Percentiles rank a stretch among this genome's conserved stretches.
These are phyloP conservation scores for Eira barbara DNA, from an alignment of 2,113 vertebrate genomes.

Conservation along the genomic window DNA sequence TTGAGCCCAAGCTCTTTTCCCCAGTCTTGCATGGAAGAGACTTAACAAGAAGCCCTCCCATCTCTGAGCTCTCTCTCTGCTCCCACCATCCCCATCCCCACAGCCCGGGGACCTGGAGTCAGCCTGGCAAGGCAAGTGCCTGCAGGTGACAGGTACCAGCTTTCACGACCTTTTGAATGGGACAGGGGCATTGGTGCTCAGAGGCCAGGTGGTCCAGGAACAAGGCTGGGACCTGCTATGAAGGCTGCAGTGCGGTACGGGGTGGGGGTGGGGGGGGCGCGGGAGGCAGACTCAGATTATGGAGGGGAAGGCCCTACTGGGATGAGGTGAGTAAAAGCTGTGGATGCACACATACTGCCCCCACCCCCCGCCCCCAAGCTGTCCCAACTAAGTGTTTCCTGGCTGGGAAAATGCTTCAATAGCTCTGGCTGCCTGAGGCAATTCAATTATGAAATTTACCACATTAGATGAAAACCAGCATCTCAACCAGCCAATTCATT, in stretches of 20 bases:
- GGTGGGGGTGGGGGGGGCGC: too few relatives aligned
- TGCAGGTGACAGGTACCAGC: neutral
- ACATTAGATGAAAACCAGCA: constrained; percentile 53
- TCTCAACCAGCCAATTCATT: constrained; percentile 60
- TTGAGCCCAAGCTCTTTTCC: neutral
- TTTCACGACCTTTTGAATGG: neutral
- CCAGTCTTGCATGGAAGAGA: neutral
- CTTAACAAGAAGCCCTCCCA: neutral
- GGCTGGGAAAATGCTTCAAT: constrained; percentile 12
- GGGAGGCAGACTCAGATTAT: constrained; percentile 31
- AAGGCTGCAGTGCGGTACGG: neutral
- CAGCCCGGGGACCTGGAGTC: neutral
- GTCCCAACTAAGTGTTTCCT: constrained; percentile 47
- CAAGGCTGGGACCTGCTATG: neutral
- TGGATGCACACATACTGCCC: neutral
- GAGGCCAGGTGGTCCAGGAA: neutral
- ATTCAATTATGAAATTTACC: constrained; percentile 66
- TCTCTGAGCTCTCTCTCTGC: neutral
- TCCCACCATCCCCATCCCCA: neutral
- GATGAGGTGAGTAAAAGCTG: constrained; percentile 42
- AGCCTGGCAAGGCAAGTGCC: neutral
- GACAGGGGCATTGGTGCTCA: neutral
- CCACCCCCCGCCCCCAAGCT: neutral
- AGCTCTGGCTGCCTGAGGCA: constrained; percentile 11
- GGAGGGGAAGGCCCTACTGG: constrained; percentile 2